phyloP scores from a whole-genome alignment of 1,140 invertebrate species.

The Papilio dardanus region DNA sequence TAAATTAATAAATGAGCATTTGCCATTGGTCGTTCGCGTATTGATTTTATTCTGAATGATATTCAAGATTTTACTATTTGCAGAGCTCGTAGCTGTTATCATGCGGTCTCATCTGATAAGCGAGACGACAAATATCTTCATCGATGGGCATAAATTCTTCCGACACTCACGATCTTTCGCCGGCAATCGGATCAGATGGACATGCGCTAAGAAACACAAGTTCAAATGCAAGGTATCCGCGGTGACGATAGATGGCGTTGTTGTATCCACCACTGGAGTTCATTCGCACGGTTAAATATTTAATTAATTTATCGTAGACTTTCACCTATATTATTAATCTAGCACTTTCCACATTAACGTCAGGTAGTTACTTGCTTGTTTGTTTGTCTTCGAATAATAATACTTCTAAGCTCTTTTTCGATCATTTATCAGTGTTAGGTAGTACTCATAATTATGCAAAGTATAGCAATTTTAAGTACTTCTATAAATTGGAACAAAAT shows the following conservation, averaged over 20 bases:
- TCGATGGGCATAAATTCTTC: slow-evolving; percentile 73
- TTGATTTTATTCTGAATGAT: slow-evolving; percentile 14
- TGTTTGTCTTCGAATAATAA: too few species aligned
- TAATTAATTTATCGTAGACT: background rate
- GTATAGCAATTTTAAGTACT: background rate
- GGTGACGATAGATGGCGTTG: slow-evolving; percentile 66
- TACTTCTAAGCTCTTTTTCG: too few species aligned
- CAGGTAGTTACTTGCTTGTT: too few species aligned
- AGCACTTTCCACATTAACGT: background rate
- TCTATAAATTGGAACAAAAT: background rate
- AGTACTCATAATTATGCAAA: background rate
- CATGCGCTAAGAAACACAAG: slow-evolving; percentile 73
- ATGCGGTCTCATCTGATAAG: slow-evolving; percentile 61
- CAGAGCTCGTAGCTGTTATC: slow-evolving; percentile 64
- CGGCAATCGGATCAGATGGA: slow-evolving; percentile 72
- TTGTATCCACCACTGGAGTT: slow-evolving; percentile 63
- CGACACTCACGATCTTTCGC: slow-evolving; percentile 69
- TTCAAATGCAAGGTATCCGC: slow-evolving; percentile 72
- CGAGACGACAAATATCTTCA: slow-evolving; percentile 68
- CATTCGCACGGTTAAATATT: slow-evolving; percentile 59
- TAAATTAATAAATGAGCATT: background rate
- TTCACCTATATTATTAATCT: background rate
- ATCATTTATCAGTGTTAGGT: too few species aligned
- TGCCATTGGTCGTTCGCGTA: background rate
- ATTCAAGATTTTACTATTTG: slow-evolving; percentile 42